Evolutionary conservation across 2,888 invertebrate genomes (phyloP).

Genomic region (Thyatira batis): DNA sequence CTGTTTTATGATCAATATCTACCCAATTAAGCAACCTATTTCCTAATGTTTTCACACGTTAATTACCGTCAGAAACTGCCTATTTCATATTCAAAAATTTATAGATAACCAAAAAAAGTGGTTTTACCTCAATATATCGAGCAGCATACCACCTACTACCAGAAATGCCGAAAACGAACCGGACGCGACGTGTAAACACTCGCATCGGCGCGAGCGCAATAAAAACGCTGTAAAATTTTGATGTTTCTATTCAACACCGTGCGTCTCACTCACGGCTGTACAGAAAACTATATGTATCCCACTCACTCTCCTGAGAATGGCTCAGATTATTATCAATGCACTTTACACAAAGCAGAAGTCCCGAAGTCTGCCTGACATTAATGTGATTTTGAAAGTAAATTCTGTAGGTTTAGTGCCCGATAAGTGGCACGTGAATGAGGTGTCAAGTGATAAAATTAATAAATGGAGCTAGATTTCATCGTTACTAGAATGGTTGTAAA

Average conservation of each 20-base stretch:
- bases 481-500: constrained; percentile 36
- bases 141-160: constrained; percentile 47
- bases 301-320: constrained; percentile 61
- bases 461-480: constrained; percentile 62
- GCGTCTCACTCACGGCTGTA: constrained; percentile 38
- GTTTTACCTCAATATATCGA: constrained; percentile 35
- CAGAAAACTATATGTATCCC: constrained; percentile 34
- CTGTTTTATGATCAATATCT: not conserved
- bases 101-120: constrained; percentile 32
- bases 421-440: constrained; percentile 71
- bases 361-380: constrained; percentile 70
- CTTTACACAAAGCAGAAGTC: constrained; percentile 82
- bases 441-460: constrained; percentile 79
- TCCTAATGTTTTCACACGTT: constrained; percentile 24
- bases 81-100: constrained; percentile 24
- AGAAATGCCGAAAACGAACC: constrained; percentile 47
- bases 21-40: not conserved
- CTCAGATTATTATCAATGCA: constrained; percentile 81
- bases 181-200: constrained; percentile 75
- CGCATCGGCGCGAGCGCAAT: constrained; percentile 69
- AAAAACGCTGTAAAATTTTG: constrained; percentile 82
- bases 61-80: constrained; percentile 25
- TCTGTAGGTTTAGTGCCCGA: constrained; percentile 72
- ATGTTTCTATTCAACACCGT: constrained; percentile 77
- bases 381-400: constrained; percentile 80